A percentile compares a stretch with the other conserved stretches of the same genome.
phyloP scores from a whole-genome alignment of 2,113 vertebrate genomes.

The Pandion haliaetus region DNA sequence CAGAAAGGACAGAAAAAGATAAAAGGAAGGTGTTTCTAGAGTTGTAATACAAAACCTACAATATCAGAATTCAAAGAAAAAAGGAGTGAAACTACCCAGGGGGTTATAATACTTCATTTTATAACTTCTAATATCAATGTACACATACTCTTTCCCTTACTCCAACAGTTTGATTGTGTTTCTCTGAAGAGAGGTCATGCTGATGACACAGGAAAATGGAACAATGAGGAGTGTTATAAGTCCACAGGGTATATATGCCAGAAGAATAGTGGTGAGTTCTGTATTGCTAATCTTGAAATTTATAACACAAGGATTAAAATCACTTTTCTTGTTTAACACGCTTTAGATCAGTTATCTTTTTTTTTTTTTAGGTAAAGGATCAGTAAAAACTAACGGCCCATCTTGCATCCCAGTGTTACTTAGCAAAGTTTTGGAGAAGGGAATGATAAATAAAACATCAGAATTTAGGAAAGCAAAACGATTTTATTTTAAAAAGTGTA shows the following conservation, averaged over 20 bases:
- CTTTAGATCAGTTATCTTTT: not conserved
- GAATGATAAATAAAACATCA: not conserved
- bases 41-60: not conserved
- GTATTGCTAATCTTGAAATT: not conserved
- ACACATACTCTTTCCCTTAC: not conserved
- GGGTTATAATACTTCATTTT: not conserved
- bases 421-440: not conserved
- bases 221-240: not conserved
- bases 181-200: conserved; percentile 9
- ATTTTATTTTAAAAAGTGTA: not conserved
- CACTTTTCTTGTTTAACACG: not conserved
- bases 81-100: not conserved
- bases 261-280: conserved; percentile 39
- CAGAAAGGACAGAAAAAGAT: not conserved
- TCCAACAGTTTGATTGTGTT: conserved; percentile 41
- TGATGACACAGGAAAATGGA: conserved; percentile 35
- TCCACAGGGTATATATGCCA: conserved; percentile 24
- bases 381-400: not conserved
- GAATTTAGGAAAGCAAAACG: not conserved
- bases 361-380: not conserved
- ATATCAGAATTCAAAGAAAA: not conserved
- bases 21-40: not conserved
- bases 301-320: not conserved
- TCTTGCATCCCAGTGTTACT: not conserved
- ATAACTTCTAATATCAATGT: not conserved